Evolutionary conservation across 2,113 vertebrate genomes (phyloP), one percentile per base, ranked within the genome.

Genomic region (Nestor notabilis): DNA sequence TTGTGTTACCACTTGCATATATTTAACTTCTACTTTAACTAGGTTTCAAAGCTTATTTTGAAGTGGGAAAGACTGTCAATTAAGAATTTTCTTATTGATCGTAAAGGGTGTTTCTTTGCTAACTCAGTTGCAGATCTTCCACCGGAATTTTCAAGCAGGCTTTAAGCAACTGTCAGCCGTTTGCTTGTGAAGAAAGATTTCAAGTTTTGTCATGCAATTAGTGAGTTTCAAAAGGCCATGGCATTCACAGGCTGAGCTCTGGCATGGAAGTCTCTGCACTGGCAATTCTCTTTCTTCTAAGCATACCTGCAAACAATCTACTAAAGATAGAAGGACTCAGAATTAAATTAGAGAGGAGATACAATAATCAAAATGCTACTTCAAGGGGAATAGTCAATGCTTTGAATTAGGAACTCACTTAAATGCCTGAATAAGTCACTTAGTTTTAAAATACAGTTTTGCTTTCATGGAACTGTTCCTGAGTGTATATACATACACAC

Each of bases 1-100:
- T 93, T 93, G 94, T 53, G 13, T 83, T 87, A 27, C 18, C 0
- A 0, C 46, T 81, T 85, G 33, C 43, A 13, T 85, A 27, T 35
- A 77, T 91, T 72, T 46, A 46, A 28, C 33, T 75, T 78, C 43
- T 66, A 4, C 63, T 94, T 96, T 49, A 80, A 61, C 37, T 53
- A 16, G 56, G 46, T 65, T 95, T 86, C 86, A 90, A 92, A 83
- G 79, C n/a, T 83, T 80, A 37, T 83, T 96, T 92, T 93, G 76
- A 80, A 92, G 71, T 27, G 35, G n/a, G 15, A 29, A 90, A 89
- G 53, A 29, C 31, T 90, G 63, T 41, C 86, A 90, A 89, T 95
- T 88, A 89, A 80, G 72, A 52, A 20, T 92, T 69, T 83, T 72
- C 76, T 74, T 58, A 70, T 46, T 74, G 63, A 80, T 89, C 9